Evolutionary conservation across 2,797 vertebrate species (phyloP).

Genomic region (Clarias fuscus): DNA sequence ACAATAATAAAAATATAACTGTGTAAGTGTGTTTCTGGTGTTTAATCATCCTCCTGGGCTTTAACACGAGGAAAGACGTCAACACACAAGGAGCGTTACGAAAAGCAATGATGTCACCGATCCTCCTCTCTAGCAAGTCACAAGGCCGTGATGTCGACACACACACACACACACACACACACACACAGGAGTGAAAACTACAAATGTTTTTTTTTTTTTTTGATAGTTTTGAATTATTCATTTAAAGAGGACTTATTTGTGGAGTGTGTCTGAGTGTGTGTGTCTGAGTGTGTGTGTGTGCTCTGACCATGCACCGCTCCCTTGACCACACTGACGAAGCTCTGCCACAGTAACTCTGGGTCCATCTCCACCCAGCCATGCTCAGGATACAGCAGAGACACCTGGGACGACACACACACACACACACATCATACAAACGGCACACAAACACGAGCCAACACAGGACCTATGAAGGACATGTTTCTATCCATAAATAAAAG

Average conservation of each 20-base stretch:
- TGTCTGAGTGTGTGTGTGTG: too few species aligned
- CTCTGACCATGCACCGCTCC: constrained; percentile 87
- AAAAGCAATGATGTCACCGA: background rate
- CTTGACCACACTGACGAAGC: constrained; percentile 84
- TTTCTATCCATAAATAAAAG: background rate
- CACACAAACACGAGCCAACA: background rate
- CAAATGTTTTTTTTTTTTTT: too few species aligned
- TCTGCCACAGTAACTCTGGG: constrained; percentile 85
- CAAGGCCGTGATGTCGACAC: background rate
- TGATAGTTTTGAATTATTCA: too few species aligned
- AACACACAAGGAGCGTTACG: background rate
- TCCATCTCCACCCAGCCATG: constrained; percentile 88
- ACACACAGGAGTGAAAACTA: too few species aligned
- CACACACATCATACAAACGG: background rate
- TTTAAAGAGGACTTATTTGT: too few species aligned
- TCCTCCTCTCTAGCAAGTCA: background rate
- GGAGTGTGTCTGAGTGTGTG: too few species aligned
- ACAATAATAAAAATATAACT: background rate
- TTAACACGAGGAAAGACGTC: background rate
- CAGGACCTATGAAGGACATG: background rate
- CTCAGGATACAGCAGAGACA: constrained; percentile 74
- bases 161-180: background rate
- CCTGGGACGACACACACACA: too few species aligned
- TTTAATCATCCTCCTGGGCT: too few species aligned
- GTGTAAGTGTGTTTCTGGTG: too few species aligned